These are phyloP conservation scores for Brachyopa scutellaris DNA, from an alignment of 2,888 invertebrate species.

Conservation along the genomic window DNA sequence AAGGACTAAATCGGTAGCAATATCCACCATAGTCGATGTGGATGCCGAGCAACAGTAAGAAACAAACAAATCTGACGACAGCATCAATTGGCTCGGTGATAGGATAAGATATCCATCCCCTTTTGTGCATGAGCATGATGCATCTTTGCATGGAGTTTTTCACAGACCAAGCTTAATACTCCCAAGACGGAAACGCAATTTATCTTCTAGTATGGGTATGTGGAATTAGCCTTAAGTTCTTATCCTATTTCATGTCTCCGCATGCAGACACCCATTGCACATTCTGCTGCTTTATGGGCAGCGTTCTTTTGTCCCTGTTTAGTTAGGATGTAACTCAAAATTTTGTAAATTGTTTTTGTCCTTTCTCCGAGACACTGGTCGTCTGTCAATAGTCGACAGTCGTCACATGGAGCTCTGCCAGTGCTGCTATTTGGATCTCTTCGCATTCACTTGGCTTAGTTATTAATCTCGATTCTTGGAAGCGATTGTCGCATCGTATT, in stretches of 20 bases:
- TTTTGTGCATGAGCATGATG: too few species aligned
- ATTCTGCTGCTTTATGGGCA: slow-evolving; percentile 24
- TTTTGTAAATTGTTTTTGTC: slow-evolving; percentile 66
- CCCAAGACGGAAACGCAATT: slow-evolving; percentile 70
- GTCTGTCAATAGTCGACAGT: not conserved
- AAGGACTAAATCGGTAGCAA: slow-evolving; percentile 57
- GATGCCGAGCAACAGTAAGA: slow-evolving; percentile 52
- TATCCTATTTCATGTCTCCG: slow-evolving; percentile 50
- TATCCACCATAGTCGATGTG: slow-evolving; percentile 26
- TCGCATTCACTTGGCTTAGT: slow-evolving; percentile 11
- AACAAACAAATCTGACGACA: slow-evolving; percentile 72
- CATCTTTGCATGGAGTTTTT: slow-evolving; percentile 49
- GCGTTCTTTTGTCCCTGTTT: slow-evolving; percentile 39
- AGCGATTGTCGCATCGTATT: slow-evolving; percentile 36
- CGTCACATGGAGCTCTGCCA: not conserved
- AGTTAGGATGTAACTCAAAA: slow-evolving; percentile 61
- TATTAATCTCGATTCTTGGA: slow-evolving; percentile 40
- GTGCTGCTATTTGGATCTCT: not conserved
- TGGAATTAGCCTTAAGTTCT: slow-evolving; percentile 66
- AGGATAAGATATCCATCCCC: slow-evolving; percentile 54
- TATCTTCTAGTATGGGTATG: slow-evolving; percentile 64
- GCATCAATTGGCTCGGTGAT: slow-evolving; percentile 67
- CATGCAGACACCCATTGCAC: not conserved
- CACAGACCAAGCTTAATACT: slow-evolving; percentile 47
- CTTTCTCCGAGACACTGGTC: not conserved